Conservation (phyloP, 1,140 invertebrate genomes). For the Philopotamus ludificatus region DNA sequence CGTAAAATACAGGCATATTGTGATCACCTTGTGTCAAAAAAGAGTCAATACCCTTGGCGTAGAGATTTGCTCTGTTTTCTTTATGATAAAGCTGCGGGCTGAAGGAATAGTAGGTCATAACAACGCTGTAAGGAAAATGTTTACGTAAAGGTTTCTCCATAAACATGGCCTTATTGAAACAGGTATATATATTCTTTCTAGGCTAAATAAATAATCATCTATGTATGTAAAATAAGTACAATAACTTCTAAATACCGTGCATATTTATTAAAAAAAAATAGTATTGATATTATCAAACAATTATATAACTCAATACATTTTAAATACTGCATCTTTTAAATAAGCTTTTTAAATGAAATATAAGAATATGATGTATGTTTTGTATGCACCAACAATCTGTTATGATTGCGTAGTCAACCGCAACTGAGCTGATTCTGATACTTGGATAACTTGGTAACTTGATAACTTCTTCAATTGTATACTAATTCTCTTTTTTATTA, state of each 20-base stretch:
- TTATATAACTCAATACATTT: not conserved
- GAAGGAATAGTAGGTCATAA: constrained; percentile 22
- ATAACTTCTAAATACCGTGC: too few species aligned
- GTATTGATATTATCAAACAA: too few species aligned
- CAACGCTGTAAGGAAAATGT: constrained; percentile 30
- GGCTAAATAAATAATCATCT: not conserved
- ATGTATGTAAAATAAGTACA: too few species aligned
- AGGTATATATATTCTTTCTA: constrained; percentile 17
- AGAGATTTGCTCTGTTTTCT: constrained; percentile 12
- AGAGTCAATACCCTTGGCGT: not conserved
- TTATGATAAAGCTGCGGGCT: constrained; percentile 20
- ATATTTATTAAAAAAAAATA: too few species aligned
- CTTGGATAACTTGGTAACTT: too few species aligned
- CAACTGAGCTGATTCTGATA: too few species aligned
- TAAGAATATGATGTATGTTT: too few species aligned
- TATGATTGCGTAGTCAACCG: too few species aligned
- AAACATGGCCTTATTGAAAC: constrained; percentile 31
- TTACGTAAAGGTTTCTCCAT: constrained; percentile 27
- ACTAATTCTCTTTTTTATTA: too few species aligned
- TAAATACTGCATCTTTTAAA: not conserved
- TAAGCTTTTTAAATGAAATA: not conserved
- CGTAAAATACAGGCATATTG: too few species aligned
- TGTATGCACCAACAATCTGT: too few species aligned
- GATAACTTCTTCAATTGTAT: too few species aligned
- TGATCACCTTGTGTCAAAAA: not conserved